Percentiles rank a stretch among this genome's conserved stretches.
phyloP scores from a whole-genome alignment of 2,888 invertebrate genomes.

The Catocala fraxini region DNA sequence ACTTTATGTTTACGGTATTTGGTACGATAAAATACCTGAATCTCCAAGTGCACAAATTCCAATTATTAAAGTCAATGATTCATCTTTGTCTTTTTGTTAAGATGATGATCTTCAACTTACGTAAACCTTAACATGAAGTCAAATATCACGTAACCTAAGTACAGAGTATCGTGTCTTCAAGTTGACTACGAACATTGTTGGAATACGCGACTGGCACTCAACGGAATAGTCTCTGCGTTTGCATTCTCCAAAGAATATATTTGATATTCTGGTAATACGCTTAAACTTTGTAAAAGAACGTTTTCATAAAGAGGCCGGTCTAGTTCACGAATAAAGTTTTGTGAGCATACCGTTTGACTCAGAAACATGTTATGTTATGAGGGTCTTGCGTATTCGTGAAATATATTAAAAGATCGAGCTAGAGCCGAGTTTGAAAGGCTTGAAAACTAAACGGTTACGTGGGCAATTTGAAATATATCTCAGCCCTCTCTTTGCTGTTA shows the following conservation, averaged over 20 bases:
- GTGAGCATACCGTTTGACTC: constrained; percentile 2
- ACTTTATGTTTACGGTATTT: too few species aligned
- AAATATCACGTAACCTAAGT: too few species aligned
- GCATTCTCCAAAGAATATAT: constrained; percentile 19
- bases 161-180: too few species aligned
- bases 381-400: neutral
- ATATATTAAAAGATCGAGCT: neutral
- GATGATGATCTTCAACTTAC: too few species aligned
- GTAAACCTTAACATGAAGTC: too few species aligned
- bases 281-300: constrained; percentile 18
- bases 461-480: too few species aligned
- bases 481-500: too few species aligned
- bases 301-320: constrained; percentile 13
- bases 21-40: too few species aligned
- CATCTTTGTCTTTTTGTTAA: too few species aligned
- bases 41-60: too few species aligned
- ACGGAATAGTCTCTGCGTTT: neutral
- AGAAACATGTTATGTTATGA: constrained; percentile 2
- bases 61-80: too few species aligned
- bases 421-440: neutral
- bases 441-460: neutral
- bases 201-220: constrained; percentile 27
- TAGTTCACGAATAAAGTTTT: constrained; percentile 1
- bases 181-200: constrained; percentile 3
- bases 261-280: constrained; percentile 24